These are phyloP conservation scores for Heliconius ethilla DNA, from an alignment of 2,888 invertebrate genomes.

Conservation along the genomic window DNA sequence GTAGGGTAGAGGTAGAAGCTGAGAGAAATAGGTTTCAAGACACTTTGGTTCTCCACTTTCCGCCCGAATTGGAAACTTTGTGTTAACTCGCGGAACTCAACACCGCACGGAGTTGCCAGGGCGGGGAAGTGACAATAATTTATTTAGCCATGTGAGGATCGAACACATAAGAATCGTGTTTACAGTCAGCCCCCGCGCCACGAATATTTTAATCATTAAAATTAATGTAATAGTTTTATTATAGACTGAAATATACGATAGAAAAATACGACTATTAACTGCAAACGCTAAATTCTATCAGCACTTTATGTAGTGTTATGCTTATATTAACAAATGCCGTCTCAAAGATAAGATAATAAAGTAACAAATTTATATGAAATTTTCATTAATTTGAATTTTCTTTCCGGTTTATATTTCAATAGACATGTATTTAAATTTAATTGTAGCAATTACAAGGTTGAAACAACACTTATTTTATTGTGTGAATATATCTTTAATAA, in stretches of 20 bases:
- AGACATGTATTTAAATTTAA: not conserved
- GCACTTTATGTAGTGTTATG: no score
- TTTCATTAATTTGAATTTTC: not conserved
- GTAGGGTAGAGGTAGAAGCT: no score
- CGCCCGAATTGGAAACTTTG: no score
- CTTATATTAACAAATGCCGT: no score
- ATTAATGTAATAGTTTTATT: not conserved
- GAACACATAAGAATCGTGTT: not conserved
- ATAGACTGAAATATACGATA: no score
- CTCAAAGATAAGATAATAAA: not conserved
- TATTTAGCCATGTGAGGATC: not conserved
- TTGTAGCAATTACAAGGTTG: not conserved
- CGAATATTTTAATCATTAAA: not conserved
- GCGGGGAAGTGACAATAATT: not conserved
- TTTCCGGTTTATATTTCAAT: not conserved
- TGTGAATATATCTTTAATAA: not conserved
- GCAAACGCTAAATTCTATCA: no score
- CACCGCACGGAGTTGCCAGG: not conserved
- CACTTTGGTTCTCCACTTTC: no score
- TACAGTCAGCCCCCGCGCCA: not conserved
- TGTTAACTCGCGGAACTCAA: not conserved
- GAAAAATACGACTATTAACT: no score
- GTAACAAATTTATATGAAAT: not conserved
- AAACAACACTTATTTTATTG: not conserved
- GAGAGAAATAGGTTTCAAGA: no score